Conservation (phyloP, 2,888 invertebrate genomes). For the Cephus rjabovi region DNA sequence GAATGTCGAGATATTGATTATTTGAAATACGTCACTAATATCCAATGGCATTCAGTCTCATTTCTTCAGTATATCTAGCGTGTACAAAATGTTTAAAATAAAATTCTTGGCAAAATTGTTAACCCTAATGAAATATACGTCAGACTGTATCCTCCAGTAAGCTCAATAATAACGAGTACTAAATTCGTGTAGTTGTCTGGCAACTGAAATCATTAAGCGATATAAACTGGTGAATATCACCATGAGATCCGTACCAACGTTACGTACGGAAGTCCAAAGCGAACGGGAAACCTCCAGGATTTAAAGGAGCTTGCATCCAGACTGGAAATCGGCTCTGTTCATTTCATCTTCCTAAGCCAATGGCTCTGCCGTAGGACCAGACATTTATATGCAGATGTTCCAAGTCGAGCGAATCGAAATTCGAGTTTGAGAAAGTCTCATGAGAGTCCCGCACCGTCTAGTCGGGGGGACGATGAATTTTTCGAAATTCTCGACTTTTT, state of each 20-base stretch:
- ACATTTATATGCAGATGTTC: slow-evolving; percentile 19
- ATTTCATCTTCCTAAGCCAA: background rate
- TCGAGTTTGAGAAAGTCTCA: background rate
- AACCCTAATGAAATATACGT: background rate
- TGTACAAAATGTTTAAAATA: background rate
- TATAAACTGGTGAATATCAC: background rate
- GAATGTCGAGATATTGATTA: slow-evolving; percentile 49
- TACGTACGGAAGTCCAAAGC: background rate
- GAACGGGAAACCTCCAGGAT: background rate
- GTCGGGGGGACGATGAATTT: background rate
- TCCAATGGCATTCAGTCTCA: background rate
- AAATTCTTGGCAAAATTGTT: background rate
- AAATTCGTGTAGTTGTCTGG: background rate
- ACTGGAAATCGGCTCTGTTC: background rate
- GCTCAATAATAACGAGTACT: background rate
- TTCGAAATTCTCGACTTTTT: background rate
- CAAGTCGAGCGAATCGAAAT: slow-evolving; percentile 5
- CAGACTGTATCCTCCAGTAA: background rate
- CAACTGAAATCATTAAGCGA: background rate
- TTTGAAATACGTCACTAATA: slow-evolving; percentile 50
- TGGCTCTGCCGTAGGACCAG: slow-evolving; percentile 14
- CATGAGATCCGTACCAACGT: background rate
- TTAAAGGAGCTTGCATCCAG: background rate
- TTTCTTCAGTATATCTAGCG: background rate
- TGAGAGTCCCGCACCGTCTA: background rate